A percentile compares a stretch with the other conserved stretches of the same genome.
These are phyloP conservation scores for Phanerotoma sp. DNA, from an alignment of 2,888 invertebrate species.

Conservation along the genomic window DNA sequence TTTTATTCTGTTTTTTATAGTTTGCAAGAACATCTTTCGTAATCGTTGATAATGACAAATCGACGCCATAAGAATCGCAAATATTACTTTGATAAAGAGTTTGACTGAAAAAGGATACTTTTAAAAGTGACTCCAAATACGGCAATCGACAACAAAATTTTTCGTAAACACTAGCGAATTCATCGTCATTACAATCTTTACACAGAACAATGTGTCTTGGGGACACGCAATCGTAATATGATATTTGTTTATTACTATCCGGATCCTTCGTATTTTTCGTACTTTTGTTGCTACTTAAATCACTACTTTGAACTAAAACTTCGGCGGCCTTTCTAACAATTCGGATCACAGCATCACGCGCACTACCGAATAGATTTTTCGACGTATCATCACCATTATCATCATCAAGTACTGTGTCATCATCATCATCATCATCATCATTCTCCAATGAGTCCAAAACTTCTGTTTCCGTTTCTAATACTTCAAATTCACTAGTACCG, in stretches of 20 bases:
- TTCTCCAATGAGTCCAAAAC: slow-evolving; percentile 64
- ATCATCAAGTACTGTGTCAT: slow-evolving; percentile 57
- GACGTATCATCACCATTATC: slow-evolving; percentile 65
- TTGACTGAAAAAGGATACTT: slow-evolving; percentile 63
- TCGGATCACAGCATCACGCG: slow-evolving; percentile 86
- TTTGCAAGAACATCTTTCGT: neutral
- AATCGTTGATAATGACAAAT: slow-evolving; percentile 9
- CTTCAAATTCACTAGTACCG: slow-evolving; percentile 91
- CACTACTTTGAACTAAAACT: slow-evolving; percentile 73
- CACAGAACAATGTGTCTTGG: slow-evolving; percentile 72
- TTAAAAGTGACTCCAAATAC: slow-evolving; percentile 65
- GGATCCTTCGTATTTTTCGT: slow-evolving; percentile 60
- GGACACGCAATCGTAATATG: slow-evolving; percentile 63
- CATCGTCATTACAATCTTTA: slow-evolving; percentile 71
- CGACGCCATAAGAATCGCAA: slow-evolving; percentile 29
- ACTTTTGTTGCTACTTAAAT: slow-evolving; percentile 55
- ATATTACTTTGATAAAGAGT: slow-evolving; percentile 66
- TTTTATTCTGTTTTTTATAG: neutral
- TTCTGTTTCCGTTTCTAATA: slow-evolving; percentile 75
- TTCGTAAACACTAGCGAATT: slow-evolving; percentile 72
- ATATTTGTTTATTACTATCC: slow-evolving; percentile 39
- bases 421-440: slow-evolving; percentile 60
- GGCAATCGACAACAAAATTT: slow-evolving; percentile 71
- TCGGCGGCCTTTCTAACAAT: slow-evolving; percentile 91
- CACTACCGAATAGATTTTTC: slow-evolving; percentile 80